Evolutionary conservation across 1,140 invertebrate genomes (phyloP).

Genomic region (Rhynchophorus ferrugineus): DNA sequence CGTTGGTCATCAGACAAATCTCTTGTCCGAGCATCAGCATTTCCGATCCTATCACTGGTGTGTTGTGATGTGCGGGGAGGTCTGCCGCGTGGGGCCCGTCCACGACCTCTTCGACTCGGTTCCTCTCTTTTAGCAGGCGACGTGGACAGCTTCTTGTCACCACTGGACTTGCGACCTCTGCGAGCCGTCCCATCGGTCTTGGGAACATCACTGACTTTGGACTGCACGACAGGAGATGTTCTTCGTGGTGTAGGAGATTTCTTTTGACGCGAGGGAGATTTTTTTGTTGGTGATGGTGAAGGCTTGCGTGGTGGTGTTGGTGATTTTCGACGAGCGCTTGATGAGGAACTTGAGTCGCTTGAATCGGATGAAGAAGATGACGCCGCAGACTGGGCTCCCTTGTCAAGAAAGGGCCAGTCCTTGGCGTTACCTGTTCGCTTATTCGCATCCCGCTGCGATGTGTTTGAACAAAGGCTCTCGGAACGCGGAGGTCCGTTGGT

Average conservation of each 20-base stretch:
- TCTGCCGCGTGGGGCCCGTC: conserved; percentile 27
- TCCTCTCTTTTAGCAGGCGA: conserved; percentile 36
- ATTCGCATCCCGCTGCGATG: conserved; percentile 25
- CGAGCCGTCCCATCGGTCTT: conserved; percentile 5
- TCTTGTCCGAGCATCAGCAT: conserved; percentile 53
- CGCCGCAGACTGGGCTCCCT: conserved; percentile 38
- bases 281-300: conserved; percentile 9
- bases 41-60: conserved; percentile 55
- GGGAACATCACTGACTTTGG: background rate
- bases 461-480: conserved; percentile 30
- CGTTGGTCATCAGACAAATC: conserved; percentile 52
- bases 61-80: conserved; percentile 38
- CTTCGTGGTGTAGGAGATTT: background rate
- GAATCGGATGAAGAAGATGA: conserved; percentile 36
- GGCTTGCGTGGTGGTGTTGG: conserved; percentile 11
- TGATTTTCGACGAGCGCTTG: conserved; percentile 24
- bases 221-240: background rate
- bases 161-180: conserved; percentile 21
- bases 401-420: conserved; percentile 45
- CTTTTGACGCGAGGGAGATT: conserved; percentile 13
- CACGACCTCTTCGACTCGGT: conserved; percentile 27
- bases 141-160: conserved; percentile 29
- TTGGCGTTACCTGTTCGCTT: conserved; percentile 34
- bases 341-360: conserved; percentile 33
- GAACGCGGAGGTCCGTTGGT: conserved; percentile 25